phyloP scores from a whole-genome alignment of 2,888 invertebrate species.

The Parthenolecanium corni region DNA sequence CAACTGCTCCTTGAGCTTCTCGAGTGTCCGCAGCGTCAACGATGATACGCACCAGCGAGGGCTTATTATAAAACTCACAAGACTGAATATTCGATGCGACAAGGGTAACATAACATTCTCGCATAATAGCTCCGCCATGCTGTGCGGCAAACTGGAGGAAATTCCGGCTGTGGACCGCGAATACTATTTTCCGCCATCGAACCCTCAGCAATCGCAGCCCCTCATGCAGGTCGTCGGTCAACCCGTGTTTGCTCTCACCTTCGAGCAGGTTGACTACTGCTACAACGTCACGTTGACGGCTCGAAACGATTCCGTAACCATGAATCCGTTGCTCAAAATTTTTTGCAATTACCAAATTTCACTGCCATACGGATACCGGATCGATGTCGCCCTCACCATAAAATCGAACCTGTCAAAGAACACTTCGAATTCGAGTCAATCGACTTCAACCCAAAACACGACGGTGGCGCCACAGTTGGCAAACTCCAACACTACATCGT shows the following conservation, averaged over 20 bases:
- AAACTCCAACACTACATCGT: background rate
- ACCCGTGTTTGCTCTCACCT: conserved; percentile 55
- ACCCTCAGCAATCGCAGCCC: conserved; percentile 39
- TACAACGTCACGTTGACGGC: conserved; percentile 54
- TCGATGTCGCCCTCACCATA: conserved; percentile 35
- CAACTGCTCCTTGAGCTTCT: conserved; percentile 7
- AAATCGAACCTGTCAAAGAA: background rate
- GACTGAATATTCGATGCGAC: conserved; percentile 58
- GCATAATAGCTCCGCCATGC: conserved; percentile 36
- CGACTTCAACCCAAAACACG: background rate
- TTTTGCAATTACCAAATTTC: conserved; percentile 56
- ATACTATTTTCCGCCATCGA: conserved; percentile 47
- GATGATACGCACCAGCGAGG: conserved; percentile 35
- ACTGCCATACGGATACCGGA: conserved; percentile 57
- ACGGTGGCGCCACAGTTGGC: background rate
- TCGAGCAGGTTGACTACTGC: conserved; percentile 58
- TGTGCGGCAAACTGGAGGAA: conserved; percentile 63
- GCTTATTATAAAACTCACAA: conserved; percentile 51
- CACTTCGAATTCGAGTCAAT: background rate
- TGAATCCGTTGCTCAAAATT: conserved; percentile 40
- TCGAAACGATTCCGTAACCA: conserved; percentile 52
- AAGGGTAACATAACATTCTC: conserved; percentile 49
- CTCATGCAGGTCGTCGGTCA: conserved; percentile 40
- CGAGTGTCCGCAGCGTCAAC: background rate
- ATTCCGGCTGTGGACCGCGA: conserved; percentile 47